Evolutionary conservation across 1,140 invertebrate genomes (phyloP).

Genomic region (Drosophila sulfurigaster): DNA sequence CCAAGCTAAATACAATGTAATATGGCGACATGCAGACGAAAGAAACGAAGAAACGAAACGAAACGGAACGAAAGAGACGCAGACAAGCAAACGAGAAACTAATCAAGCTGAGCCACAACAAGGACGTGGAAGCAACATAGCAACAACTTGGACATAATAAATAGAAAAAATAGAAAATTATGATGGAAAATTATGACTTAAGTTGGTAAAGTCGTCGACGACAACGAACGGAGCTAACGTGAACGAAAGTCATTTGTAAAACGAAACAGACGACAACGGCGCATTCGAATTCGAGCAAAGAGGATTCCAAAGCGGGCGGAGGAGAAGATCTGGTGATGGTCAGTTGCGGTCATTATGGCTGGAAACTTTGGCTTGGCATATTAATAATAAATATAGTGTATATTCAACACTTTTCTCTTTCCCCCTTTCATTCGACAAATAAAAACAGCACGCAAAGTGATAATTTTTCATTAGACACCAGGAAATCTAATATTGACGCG

Average conservation of each 20-base stretch:
- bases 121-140: constrained; percentile 43
- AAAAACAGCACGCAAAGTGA: constrained; percentile 61
- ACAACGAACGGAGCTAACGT: constrained; percentile 50
- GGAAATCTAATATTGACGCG: constrained; percentile 10
- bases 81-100: constrained; percentile 48
- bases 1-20: constrained; percentile 49
- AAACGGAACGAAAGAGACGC: neutral
- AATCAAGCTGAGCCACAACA: constrained; percentile 57
- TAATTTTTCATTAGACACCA: constrained; percentile 55
- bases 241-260: constrained; percentile 73
- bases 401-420: constrained; percentile 20
- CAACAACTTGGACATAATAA: constrained; percentile 61
- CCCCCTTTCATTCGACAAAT: constrained; percentile 15
- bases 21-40: constrained; percentile 15
- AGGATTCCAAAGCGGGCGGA: too few relatives aligned
- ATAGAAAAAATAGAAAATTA: constrained; percentile 66
- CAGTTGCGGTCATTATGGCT: constrained; percentile 54
- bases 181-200: constrained; percentile 74
- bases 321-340: constrained; percentile 20
- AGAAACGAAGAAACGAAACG: neutral
- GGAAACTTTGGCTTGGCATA: constrained; percentile 27
- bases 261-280: constrained; percentile 27
- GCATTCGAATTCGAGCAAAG: neutral
- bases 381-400: constrained; percentile 52
- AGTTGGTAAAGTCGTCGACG: constrained; percentile 44